These are phyloP conservation scores for Gymnocephalus cernua DNA, from an alignment of 2,113 vertebrate species.

Conservation along the genomic window DNA sequence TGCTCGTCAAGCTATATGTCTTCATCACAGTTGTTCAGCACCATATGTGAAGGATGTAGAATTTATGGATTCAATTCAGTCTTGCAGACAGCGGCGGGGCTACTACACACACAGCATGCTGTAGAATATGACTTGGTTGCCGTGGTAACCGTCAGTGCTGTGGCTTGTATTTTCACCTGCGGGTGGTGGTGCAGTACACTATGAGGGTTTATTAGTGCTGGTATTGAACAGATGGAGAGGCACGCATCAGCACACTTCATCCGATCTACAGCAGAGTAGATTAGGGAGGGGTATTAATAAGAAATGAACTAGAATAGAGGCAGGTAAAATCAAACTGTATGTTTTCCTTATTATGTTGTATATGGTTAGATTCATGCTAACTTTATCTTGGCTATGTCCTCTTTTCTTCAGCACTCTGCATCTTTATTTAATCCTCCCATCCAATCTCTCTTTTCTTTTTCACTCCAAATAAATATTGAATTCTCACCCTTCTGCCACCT, in stretches of 20 bases:
- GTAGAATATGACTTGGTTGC: constrained; percentile 45
- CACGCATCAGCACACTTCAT: constrained; percentile 25
- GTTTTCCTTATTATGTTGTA: background rate
- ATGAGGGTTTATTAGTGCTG: constrained; percentile 32
- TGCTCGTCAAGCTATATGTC: background rate
- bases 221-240: constrained; percentile 39
- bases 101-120: constrained; percentile 13
- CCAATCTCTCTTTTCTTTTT: background rate
- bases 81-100: constrained; percentile 10
- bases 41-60: constrained; percentile 1
- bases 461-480: constrained; percentile 25
- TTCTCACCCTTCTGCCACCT: background rate
- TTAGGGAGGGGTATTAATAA: background rate
- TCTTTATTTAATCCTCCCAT: background rate
- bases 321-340: background rate
- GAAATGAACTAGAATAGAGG: background rate
- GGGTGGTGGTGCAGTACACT: constrained; percentile 8
- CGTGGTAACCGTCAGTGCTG: constrained; percentile 48
- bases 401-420: background rate
- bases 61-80: constrained; percentile 8
- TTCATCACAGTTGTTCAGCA: background rate
- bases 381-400: background rate
- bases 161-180: constrained; percentile 18
- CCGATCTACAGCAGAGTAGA: background rate
- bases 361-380: background rate